Evolutionary conservation across 2,797 vertebrate genomes (phyloP), one percentile per base, ranked within the genome.

Genomic region (Diplodus puntazzo): DNA sequence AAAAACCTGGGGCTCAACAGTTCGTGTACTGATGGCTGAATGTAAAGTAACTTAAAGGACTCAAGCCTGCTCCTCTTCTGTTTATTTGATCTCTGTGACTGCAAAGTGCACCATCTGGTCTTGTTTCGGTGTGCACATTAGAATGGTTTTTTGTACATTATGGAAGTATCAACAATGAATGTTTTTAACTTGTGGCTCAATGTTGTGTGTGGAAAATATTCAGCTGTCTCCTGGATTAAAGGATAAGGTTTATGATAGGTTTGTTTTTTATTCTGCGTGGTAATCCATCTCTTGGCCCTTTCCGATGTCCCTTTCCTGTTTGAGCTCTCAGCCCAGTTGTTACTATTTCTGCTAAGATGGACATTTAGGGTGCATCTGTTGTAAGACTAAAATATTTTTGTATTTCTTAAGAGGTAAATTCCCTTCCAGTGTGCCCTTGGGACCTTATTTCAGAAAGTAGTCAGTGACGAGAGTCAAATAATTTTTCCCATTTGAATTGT

Each of bases 161-260:
- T 87, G 75, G 73, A 86, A 88, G 66, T 88, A 88, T 90, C 48
- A 5, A 89, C 62, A 94, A 92, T 93, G 94, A 94, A 94, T 93
- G 92, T 92, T 90, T 93, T 90, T 84, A 86, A 92, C 86, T 90
- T 87, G 85, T 91, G 90, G 69, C 79, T 90, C 79, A 53, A 50
- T 46, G 62, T 50, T 42, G 18, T 64, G 59, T 66, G 70, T 68
- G 17, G 2, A 55, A 9, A 46, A 75, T 54, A 61, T 49, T 27
- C 11, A 43, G 1, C 52, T 3, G 0, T 43, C 2, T 63, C 25
- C 10, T n/a, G 25, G 27, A 0, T 54, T 67, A 12, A 62, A 62
- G n/a, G 13, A 54, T 27, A 21, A 43, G 0, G 21, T 25, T 68
- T 64, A 0, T 49, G 16, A 25, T 34, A 2, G 17, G 42, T 9